phyloP scores from a whole-genome alignment of 2,797 vertebrate genomes.

The Discoglossus pictus region DNA sequence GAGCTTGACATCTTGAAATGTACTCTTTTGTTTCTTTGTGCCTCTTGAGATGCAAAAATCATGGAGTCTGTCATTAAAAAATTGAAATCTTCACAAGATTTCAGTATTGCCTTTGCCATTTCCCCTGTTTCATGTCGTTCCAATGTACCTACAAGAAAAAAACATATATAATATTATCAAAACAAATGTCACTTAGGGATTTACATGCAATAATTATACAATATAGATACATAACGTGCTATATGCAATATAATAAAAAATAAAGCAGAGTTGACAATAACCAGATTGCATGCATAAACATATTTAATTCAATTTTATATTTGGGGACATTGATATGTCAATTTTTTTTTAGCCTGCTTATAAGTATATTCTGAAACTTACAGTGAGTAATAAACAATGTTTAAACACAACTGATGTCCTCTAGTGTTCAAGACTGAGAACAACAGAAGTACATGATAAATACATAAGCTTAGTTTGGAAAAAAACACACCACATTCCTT shows the following conservation, averaged over 20 bases:
- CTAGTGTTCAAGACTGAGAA: slow-evolving; percentile 62
- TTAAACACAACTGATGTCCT: slow-evolving; percentile 66
- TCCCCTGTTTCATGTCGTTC: slow-evolving; percentile 75
- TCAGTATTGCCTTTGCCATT: slow-evolving; percentile 70
- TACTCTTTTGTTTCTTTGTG: slow-evolving; percentile 49
- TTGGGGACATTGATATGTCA: background rate
- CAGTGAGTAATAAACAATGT: slow-evolving; percentile 52
- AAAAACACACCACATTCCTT: too few relatives aligned
- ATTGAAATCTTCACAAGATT: slow-evolving; percentile 65
- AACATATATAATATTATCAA: background rate
- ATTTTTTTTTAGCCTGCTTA: background rate
- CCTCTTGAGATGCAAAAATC: slow-evolving; percentile 52
- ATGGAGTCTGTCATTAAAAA: slow-evolving; percentile 59
- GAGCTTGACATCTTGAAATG: slow-evolving; percentile 56
- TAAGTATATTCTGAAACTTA: slow-evolving; percentile 36
- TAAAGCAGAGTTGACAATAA: too few relatives aligned
- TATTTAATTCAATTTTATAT: background rate
- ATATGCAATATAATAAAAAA: too few relatives aligned
- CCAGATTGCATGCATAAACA: too few relatives aligned
- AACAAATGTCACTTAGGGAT: background rate
- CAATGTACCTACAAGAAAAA: slow-evolving; percentile 64
- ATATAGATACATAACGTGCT: too few relatives aligned
- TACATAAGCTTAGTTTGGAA: too few relatives aligned
- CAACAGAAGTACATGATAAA: slow-evolving; percentile 43
- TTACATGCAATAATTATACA: background rate